Conservation (phyloP, 92 coral and sea anemone species). For the Heteractis magnifica region DNA sequence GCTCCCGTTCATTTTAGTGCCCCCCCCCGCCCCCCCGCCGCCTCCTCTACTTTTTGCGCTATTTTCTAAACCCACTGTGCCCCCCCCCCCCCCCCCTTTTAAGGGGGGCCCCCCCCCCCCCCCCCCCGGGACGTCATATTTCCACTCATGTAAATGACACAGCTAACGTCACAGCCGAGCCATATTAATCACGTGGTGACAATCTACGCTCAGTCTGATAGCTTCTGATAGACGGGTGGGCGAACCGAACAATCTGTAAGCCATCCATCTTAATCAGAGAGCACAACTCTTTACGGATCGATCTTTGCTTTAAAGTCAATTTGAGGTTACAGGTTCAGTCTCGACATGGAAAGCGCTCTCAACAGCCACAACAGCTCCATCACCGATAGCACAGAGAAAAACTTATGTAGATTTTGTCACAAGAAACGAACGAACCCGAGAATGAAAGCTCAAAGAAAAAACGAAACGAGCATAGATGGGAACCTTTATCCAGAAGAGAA, state of each 20-base stretch:
- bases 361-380: background rate
- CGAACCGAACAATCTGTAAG: background rate
- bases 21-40: too few relatives aligned
- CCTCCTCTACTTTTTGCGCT: too few relatives aligned
- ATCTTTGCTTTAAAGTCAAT: background rate
- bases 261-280: slow-evolving; percentile 10
- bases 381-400: background rate
- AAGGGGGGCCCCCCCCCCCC: too few relatives aligned
- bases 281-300: background rate
- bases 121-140: too few relatives aligned
- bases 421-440: background rate
- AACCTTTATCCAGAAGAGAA: background rate
- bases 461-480: background rate
- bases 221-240: background rate
- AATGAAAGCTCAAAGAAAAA: background rate
- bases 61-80: too few relatives aligned
- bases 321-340: background rate
- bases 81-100: too few relatives aligned
- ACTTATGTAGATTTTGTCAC: background rate
- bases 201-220: background rate
- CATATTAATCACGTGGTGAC: background rate
- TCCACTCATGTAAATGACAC: too few relatives aligned
- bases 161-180: too few relatives aligned
- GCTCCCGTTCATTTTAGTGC: too few relatives aligned
- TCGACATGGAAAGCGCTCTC: background rate